These are phyloP conservation scores for Hippopotamyrus pictus DNA, from an alignment of 2,797 vertebrate species.

Conservation along the genomic window DNA sequence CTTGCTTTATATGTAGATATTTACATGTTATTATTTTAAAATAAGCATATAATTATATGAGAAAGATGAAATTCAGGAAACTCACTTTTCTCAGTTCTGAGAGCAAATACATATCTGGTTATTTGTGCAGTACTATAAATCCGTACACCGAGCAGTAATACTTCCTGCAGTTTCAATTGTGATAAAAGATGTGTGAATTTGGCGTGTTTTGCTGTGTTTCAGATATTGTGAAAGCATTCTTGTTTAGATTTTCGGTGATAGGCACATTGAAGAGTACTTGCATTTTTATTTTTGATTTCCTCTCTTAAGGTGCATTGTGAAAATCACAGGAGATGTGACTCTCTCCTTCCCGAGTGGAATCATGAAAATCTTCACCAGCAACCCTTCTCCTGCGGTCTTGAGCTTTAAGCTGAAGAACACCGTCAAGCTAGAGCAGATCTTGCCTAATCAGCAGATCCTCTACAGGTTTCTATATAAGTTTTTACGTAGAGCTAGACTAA, in stretches of 20 bases:
- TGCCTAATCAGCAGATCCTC: constrained; percentile 88
- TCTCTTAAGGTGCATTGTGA: constrained; percentile 86
- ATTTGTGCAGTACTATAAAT: neutral
- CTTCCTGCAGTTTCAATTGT: neutral
- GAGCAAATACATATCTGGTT: neutral
- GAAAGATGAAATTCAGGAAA: no score
- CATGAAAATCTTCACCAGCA: constrained; percentile 92
- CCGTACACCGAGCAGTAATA: neutral
- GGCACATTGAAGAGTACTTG: neutral
- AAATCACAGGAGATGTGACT: constrained; percentile 97
- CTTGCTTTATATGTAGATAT: neutral
- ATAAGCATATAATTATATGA: neutral
- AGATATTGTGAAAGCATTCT: neutral
- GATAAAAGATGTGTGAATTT: neutral
- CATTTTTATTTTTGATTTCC: neutral
- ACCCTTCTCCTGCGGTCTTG: constrained; percentile 85
- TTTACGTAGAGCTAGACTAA: neutral
- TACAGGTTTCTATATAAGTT: constrained; percentile 70
- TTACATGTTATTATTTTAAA: neutral
- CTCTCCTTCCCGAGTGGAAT: constrained; percentile 93
- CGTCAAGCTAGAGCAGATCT: constrained; percentile 85
- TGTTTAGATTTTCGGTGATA: neutral
- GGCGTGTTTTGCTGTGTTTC: neutral
- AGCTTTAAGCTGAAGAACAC: constrained; percentile 89
- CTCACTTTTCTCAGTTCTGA: neutral